Percentiles rank a stretch among this genome's conserved stretches.
phyloP scores from a whole-genome alignment of 2,888 invertebrate genomes.

The Eupeodes luniger region DNA sequence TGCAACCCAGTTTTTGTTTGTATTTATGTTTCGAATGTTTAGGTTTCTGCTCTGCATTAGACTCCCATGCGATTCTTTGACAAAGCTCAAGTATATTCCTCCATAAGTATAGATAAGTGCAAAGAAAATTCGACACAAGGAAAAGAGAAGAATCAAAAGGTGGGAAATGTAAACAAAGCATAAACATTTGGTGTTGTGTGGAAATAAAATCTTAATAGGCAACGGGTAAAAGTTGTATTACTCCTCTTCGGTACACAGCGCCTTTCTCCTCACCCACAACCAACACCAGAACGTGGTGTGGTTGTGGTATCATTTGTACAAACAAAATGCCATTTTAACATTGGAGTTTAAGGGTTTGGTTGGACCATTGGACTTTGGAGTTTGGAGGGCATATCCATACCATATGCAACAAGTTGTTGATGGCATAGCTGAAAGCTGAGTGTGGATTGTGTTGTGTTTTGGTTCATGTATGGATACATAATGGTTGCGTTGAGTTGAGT shows the following conservation, averaged over 20 bases:
- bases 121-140: constrained; percentile 1
- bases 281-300: too few relatives aligned
- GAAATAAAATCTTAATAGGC: not conserved
- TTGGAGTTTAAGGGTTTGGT: too few relatives aligned
- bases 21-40: constrained; percentile 31
- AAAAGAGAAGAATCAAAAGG: constrained; percentile 47
- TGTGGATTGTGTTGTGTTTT: not conserved
- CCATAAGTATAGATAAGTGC: constrained; percentile 10
- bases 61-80: constrained; percentile 9
- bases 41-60: not conserved
- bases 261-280: not conserved
- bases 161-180: constrained; percentile 66
- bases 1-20: constrained; percentile 37
- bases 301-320: too few relatives aligned
- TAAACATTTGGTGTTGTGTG: not conserved
- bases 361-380: too few relatives aligned
- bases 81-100: not conserved
- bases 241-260: too few relatives aligned
- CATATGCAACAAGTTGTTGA: constrained; percentile 61
- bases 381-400: too few relatives aligned
- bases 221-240: not conserved
- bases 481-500: too few relatives aligned
- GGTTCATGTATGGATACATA: too few relatives aligned
- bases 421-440: not conserved
- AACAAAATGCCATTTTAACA: too few relatives aligned